Conservation (phyloP, 2,888 invertebrate genomes). For the Allolobophora icterica region DNA sequence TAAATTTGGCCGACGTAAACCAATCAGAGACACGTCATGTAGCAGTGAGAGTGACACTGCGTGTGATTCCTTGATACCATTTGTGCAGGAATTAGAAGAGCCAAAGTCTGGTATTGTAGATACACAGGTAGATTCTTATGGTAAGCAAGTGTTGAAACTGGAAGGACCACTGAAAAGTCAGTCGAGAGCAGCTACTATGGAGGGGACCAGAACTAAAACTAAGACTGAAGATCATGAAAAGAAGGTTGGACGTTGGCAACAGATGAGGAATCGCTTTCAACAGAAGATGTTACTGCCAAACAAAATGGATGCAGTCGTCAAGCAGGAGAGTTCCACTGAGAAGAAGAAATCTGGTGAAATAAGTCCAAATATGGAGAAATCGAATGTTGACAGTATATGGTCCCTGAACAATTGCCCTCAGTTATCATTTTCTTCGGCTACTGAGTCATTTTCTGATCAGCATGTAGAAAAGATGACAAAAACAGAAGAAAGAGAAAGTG, state of each 20-base stretch:
- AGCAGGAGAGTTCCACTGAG: not conserved
- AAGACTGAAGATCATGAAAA: not conserved
- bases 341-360: not conserved
- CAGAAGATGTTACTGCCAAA: not conserved
- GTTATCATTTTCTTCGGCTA: not conserved
- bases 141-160: not conserved
- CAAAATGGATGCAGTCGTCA: not conserved
- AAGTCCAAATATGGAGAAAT: not conserved
- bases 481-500: not conserved
- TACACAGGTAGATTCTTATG: not conserved
- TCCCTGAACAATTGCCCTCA: too few species aligned
- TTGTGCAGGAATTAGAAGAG: not conserved
- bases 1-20: constrained; percentile 7
- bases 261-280: not conserved
- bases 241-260: constrained; percentile 22
- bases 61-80: not conserved
- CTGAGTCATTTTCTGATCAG: not conserved
- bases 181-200: not conserved
- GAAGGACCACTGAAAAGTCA: not conserved
- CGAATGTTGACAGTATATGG: not conserved
- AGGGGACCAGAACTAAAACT: not conserved
- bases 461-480: not conserved
- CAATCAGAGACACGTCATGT: not conserved
- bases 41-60: not conserved
- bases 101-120: not conserved